phyloP scores from a whole-genome alignment of 64 coral and sea anemone species.

The Pachyseris speciosa region DNA sequence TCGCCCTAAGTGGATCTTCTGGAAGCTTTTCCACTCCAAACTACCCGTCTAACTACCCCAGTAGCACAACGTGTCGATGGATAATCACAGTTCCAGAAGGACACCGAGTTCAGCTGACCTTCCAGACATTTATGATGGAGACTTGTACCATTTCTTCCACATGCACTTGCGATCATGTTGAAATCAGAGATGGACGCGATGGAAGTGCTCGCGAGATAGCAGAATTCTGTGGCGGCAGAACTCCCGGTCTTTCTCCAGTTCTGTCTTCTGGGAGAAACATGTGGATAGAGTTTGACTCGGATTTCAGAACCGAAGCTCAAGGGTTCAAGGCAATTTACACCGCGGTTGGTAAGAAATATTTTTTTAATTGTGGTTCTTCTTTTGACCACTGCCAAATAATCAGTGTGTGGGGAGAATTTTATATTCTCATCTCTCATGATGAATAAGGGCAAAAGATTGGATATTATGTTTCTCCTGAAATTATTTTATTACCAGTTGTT shows the following conservation, averaged over 20 bases:
- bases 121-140: neutral
- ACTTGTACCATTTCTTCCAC: neutral
- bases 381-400: no score
- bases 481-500: no score
- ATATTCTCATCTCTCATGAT: no score
- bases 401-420: no score
- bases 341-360: neutral
- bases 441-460: no score
- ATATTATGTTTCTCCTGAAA: no score
- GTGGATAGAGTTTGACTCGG: neutral
- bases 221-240: neutral
- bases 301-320: neutral
- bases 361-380: neutral
- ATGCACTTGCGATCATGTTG: neutral
- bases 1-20: neutral
- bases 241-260: neutral
- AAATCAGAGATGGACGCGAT: neutral
- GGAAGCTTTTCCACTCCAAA: conserved; percentile 1
- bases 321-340: neutral
- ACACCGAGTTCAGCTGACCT: neutral
- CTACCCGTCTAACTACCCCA: neutral
- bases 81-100: neutral
- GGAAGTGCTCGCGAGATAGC: neutral
- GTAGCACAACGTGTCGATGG: neutral
- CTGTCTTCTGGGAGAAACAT: neutral